Percentiles rank a stretch among this genome's conserved stretches.
These are phyloP conservation scores for Coptodon rendalli DNA, from an alignment of 2,113 vertebrate genomes.

Conservation along the genomic window DNA sequence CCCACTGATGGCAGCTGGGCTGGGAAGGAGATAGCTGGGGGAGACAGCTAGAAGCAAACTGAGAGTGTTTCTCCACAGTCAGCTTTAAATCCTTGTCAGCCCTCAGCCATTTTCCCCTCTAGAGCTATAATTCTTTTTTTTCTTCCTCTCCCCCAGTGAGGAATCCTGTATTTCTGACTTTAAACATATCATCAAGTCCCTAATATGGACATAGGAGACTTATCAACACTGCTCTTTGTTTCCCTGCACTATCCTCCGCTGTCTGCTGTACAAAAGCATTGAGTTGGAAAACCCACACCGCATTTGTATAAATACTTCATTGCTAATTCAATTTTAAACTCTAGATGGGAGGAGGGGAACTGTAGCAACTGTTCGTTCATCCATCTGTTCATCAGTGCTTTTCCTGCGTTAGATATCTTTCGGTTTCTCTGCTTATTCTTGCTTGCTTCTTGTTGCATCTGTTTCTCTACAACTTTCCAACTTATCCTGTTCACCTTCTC, in stretches of 20 bases:
- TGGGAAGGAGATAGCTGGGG: not conserved
- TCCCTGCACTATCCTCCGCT: not conserved
- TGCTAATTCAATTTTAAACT: constrained; percentile 54
- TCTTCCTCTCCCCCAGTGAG: not conserved
- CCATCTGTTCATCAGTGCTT: not conserved
- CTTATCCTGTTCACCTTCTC: not conserved
- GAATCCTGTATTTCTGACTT: not conserved
- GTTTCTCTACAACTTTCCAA: not conserved
- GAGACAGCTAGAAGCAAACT: not conserved
- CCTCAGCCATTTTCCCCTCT: not conserved
- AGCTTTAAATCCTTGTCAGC: not conserved
- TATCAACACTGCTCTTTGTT: not conserved
- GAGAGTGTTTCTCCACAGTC: not conserved
- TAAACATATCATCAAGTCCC: not conserved
- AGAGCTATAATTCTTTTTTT: not conserved
- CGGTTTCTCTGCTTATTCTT: not conserved
- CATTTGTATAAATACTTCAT: constrained; percentile 56
- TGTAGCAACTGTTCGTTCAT: constrained; percentile 17
- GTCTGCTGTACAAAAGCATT: constrained; percentile 4
- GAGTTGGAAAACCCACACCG: constrained; percentile 32
- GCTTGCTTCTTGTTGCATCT: not conserved
- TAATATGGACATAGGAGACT: not conserved
- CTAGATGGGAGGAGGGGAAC: not conserved
- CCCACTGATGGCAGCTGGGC: not conserved
- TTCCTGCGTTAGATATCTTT: not conserved